These are phyloP conservation scores for Mesocentrotus franciscanus DNA, from an alignment of 53 echinoderm and acorn worm species.

Conservation along the genomic window DNA sequence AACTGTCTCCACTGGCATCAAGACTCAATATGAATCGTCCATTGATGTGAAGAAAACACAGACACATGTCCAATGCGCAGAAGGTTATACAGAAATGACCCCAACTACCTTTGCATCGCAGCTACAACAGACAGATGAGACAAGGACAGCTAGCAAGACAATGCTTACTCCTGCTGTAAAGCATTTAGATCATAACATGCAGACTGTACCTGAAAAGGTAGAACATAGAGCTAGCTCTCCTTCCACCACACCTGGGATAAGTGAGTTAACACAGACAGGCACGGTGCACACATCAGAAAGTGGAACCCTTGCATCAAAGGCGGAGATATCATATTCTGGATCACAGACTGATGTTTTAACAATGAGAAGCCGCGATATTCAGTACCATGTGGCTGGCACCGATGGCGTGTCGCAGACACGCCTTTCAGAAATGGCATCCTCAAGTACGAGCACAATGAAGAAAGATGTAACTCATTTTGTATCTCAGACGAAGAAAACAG, in stretches of 20 bases:
- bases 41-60: conserved; percentile 19
- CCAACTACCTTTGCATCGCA: not conserved
- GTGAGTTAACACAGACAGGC: conserved; percentile 38
- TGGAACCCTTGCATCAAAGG: not conserved
- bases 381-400: not conserved
- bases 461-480: not conserved
- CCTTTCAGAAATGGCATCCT: not conserved
- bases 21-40: conserved; percentile 47
- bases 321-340: not conserved
- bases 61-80: not conserved
- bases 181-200: conserved; percentile 14
- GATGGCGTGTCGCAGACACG: conserved; percentile 15
- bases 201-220: not conserved
- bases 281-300: not conserved
- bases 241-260: not conserved
- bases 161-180: conserved; percentile 9
- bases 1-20: not conserved
- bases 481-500: conserved; percentile 6
- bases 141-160: not conserved
- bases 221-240: conserved; percentile 25
- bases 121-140: conserved; percentile 46
- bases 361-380: not conserved
- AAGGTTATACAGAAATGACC: conserved; percentile 45
- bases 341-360: conserved; percentile 39
- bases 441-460: conserved; percentile 30